Conservation (phyloP, 2,113 vertebrate species). For the Semnornis frantzii region DNA sequence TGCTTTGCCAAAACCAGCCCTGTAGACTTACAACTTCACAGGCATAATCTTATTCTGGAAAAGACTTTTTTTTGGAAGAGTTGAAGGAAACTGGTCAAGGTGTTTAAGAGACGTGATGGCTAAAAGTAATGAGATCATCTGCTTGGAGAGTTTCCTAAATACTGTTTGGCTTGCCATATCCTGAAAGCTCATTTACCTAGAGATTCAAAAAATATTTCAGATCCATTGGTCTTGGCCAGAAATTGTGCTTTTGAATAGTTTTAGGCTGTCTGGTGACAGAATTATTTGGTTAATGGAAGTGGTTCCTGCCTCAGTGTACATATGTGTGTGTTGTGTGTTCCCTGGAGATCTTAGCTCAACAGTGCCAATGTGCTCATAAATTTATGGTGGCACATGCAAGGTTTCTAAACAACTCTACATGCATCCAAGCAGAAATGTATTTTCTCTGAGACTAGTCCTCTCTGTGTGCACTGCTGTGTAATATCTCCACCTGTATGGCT, state of each 20-base stretch:
- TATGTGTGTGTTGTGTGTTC: background rate
- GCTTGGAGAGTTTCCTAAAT: slow-evolving; percentile 35
- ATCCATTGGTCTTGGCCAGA: slow-evolving; percentile 61
- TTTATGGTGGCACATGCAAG: background rate
- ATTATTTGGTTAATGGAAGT: slow-evolving; percentile 55
- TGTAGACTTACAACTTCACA: slow-evolving; percentile 39
- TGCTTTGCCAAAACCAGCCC: slow-evolving; percentile 45
- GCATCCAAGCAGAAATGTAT: background rate
- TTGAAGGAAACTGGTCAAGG: slow-evolving; percentile 61
- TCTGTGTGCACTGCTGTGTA: background rate
- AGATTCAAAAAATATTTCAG: slow-evolving; percentile 11
- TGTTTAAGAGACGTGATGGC: slow-evolving; percentile 47
- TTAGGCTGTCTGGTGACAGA: slow-evolving; percentile 60
- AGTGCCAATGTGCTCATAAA: background rate
- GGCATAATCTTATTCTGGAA: slow-evolving; percentile 35
- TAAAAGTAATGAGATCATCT: slow-evolving; percentile 61
- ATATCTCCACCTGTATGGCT: background rate
- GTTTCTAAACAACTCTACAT: background rate
- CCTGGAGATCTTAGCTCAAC: background rate
- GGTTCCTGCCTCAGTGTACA: background rate
- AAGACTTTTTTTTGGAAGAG: slow-evolving; percentile 46
- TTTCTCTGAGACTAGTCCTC: background rate
- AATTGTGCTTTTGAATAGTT: slow-evolving; percentile 40
- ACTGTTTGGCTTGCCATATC: slow-evolving; percentile 42
- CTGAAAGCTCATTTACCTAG: slow-evolving; percentile 45